Conservation (phyloP, 2,797 vertebrate genomes). For the Eulemur albifrons region DNA sequence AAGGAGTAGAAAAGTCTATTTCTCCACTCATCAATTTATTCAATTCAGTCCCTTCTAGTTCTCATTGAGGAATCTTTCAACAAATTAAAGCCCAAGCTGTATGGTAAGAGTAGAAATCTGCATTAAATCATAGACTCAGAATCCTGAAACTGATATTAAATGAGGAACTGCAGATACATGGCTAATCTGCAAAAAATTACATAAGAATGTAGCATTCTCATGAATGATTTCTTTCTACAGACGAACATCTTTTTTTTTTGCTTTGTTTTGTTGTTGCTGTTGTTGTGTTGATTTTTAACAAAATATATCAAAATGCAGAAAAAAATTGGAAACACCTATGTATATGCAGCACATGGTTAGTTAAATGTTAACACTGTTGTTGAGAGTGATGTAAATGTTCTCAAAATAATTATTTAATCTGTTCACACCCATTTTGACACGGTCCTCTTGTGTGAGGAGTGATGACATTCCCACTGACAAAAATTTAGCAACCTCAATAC, state of each 20-base stretch:
- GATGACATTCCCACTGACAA: conserved; percentile 20
- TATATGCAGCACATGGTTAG: not conserved
- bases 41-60: not conserved
- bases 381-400: not conserved
- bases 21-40: not conserved
- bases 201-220: not conserved
- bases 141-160: not conserved
- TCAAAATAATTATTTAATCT: conserved; percentile 16
- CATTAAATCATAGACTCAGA: not conserved
- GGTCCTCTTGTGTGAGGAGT: not conserved
- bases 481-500: not conserved
- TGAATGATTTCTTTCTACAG: not conserved
- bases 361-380: not conserved
- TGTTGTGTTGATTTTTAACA: too few relatives aligned
- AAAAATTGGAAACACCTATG: not conserved
- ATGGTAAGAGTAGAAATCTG: not conserved
- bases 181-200: not conserved
- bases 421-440: not conserved
- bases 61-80: not conserved
- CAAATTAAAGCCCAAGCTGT: not conserved
- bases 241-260: not conserved
- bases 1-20: not conserved
- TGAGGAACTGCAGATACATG: not conserved
- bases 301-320: too few relatives aligned
- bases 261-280: too few relatives aligned